These are phyloP conservation scores for Netelia fuscicornis DNA, from an alignment of 2,888 invertebrate genomes.

Conservation along the genomic window DNA sequence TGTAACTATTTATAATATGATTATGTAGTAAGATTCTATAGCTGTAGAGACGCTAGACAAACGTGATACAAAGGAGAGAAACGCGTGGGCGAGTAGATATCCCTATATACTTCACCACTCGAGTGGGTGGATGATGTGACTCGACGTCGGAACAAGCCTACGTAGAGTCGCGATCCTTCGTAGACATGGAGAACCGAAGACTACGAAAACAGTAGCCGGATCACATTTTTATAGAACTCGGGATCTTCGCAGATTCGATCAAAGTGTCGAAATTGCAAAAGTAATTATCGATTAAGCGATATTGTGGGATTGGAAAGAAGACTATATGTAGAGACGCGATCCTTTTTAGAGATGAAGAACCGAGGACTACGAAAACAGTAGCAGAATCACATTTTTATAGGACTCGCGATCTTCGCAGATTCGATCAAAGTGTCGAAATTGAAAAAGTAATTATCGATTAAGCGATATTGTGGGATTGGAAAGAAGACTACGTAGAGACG, in stretches of 20 bases:
- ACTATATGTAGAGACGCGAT: slow-evolving; percentile 2
- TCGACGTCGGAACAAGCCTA: slow-evolving; percentile 50
- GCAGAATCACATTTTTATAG: slow-evolving; percentile 18
- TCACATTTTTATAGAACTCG: slow-evolving; percentile 14
- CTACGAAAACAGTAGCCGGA: slow-evolving; percentile 1
- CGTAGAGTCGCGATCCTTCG: slow-evolving; percentile 14
- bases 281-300: slow-evolving; percentile 2
- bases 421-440: not conserved
- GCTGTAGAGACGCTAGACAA: not conserved
- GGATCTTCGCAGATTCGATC: not conserved
- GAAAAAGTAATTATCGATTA: not conserved
- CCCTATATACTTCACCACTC: no score
- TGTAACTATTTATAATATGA: not conserved
- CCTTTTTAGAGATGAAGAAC: not conserved
- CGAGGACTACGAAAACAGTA: not conserved
- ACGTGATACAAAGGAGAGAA: not conserved
- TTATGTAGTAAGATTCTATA: slow-evolving; percentile 9
- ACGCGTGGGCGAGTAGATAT: slow-evolving; percentile 43
- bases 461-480: slow-evolving; percentile 8
- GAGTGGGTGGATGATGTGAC: slow-evolving; percentile 59
- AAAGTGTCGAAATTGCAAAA: not conserved
- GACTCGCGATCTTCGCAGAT: not conserved
- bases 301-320: slow-evolving; percentile 15
- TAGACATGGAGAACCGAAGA: not conserved
- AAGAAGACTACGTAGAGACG: slow-evolving; percentile 27